phyloP scores from a whole-genome alignment of 2,113 vertebrate genomes.

The Pollachius pollachius region DNA sequence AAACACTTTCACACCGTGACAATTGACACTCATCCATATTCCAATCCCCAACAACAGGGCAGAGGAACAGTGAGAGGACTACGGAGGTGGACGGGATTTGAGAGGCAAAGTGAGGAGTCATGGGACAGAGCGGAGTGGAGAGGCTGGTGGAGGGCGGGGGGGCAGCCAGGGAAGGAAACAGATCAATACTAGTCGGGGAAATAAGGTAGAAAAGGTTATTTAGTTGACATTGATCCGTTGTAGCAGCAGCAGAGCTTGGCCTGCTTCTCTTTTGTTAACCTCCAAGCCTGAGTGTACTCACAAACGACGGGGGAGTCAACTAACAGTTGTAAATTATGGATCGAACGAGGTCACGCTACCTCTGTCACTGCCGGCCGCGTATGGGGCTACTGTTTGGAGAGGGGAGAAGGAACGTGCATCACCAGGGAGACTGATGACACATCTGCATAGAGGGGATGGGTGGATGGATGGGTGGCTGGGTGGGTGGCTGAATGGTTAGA shows the following conservation, averaged over 20 bases:
- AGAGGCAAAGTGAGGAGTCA: slow-evolving; percentile 75
- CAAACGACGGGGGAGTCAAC: slow-evolving; percentile 92
- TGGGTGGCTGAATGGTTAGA: too few species aligned
- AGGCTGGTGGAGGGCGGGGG: slow-evolving; percentile 46
- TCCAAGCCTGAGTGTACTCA: slow-evolving; percentile 94
- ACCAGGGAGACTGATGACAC: slow-evolving; percentile 90
- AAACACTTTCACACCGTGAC: too few species aligned
- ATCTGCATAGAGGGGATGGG: slow-evolving; percentile 69
- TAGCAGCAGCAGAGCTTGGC: slow-evolving; percentile 83
- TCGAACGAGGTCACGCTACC: slow-evolving; percentile 90
- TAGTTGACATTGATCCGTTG: slow-evolving; percentile 99
- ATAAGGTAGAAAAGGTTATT: slow-evolving; percentile 99
- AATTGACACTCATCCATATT: too few species aligned
- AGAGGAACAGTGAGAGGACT: too few species aligned
- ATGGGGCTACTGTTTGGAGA: slow-evolving; percentile 83
- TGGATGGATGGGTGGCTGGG: slow-evolving; percentile 39
- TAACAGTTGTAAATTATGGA: slow-evolving; percentile 99
- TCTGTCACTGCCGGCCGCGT: slow-evolving; percentile 89
- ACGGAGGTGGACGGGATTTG: not conserved
- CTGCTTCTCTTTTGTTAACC: slow-evolving; percentile 99
- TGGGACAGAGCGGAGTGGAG: slow-evolving; percentile 79
- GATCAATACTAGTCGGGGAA: slow-evolving; percentile 98
- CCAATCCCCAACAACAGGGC: too few species aligned
- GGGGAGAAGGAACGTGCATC: slow-evolving; percentile 92
- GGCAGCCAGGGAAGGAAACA: slow-evolving; percentile 58